Evolutionary conservation across 2,888 invertebrate genomes (phyloP), one percentile per base, ranked within the genome.

Genomic region (Polydrusus pterygomalis): DNA sequence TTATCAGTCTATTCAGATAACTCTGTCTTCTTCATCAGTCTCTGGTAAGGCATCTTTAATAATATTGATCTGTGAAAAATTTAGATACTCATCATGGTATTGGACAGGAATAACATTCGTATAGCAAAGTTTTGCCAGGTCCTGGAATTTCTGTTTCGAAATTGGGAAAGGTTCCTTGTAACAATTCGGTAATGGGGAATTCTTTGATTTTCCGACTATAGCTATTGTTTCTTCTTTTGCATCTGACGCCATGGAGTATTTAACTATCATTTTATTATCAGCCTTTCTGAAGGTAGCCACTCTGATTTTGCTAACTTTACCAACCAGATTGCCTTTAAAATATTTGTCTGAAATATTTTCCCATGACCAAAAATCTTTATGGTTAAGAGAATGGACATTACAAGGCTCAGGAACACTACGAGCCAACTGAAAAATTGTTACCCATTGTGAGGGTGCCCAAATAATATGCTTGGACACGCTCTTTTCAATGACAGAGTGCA

Each of bases 41-140:
- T 34, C 58, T 58, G 58, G 58, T 34, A 34, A 15, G 38, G 58
- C 15, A 58, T 58, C 85, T 80, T 38, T 58, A 15, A 15, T 58
- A 58, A 38, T 58, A 58, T 15, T 15, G n/a, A n/a, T n/a, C 6
- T n/a, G 30, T 5, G 34, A 25, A 56, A 56, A 30, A 56, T 34
- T 58, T 30, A 58, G 58, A 34, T 58, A 58, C 58, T 58, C 58
- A 56, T 56, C 11, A 34, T 58, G 58, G 15, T 38, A 25, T 58
- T 58, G 58, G 2, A n/a, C 30, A 58, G 58, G 38, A 38, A 58
- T 58, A 58, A 58, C 15, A 58, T 58, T 58, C 58, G 58, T 15
- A 30, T 58, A 38, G 58, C 58, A 58, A 58, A 58, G 34, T 58
- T 58, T 58, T 58, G 10, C 34, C 10, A 58, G 58, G 58, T 58